A percentile compares a stretch with the other conserved stretches of the same genome.
These are phyloP conservation scores for Megaceryle maxima DNA, from an alignment of 2,113 vertebrate genomes.

Conservation along the genomic window DNA sequence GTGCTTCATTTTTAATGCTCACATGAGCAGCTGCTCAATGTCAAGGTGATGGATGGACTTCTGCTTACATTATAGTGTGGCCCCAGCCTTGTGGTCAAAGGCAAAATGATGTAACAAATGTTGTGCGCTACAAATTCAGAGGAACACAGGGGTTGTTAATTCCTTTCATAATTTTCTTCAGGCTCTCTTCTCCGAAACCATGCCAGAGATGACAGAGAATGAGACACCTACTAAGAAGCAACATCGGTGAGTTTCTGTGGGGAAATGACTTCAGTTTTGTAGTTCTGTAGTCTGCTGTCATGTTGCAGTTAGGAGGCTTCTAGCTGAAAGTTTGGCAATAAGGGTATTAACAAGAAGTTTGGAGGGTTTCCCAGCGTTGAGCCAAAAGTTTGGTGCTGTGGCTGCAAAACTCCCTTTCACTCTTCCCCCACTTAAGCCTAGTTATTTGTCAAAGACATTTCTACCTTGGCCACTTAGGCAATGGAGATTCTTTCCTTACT, in stretches of 20 bases:
- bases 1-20: neutral
- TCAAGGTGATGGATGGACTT: neutral
- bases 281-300: neutral
- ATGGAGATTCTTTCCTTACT: neutral
- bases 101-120: neutral
- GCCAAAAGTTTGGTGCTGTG: neutral
- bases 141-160: neutral
- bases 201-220: constrained; percentile 98
- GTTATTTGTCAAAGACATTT: neutral
- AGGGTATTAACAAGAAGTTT: neutral
- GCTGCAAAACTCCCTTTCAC: neutral
- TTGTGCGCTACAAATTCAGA: neutral
- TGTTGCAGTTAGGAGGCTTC: fast-evolving
- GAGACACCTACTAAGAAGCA: constrained; percentile 87
- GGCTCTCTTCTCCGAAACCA: constrained; percentile 80
- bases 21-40: neutral
- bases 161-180: constrained; percentile 38
- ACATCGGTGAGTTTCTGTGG: constrained; percentile 79
- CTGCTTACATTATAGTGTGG: fast-evolving
- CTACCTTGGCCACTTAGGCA: neutral
- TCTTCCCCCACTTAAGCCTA: neutral
- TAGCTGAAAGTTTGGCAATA: neutral
- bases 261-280: neutral
- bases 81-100: neutral
- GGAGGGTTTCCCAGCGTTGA: neutral